Conservation (phyloP, 2,888 invertebrate genomes). For the Liodrosophila aerea region DNA sequence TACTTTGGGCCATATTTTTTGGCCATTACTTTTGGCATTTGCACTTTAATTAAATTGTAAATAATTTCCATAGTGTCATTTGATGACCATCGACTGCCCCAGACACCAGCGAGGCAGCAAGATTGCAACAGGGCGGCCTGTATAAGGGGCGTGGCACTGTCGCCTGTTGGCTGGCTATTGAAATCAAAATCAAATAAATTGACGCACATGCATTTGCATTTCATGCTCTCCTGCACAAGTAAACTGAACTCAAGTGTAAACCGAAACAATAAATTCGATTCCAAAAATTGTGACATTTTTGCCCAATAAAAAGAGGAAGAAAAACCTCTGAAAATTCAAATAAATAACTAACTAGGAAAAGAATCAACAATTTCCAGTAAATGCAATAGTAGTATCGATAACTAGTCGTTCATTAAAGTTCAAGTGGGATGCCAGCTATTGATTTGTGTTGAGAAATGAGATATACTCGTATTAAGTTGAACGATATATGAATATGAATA, state of each 20-base stretch:
- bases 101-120: not conserved
- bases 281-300: constrained; percentile 17
- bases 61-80: constrained; percentile 49
- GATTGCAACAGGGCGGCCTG: too few relatives aligned
- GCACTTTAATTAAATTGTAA: constrained; percentile 72
- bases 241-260: constrained; percentile 4
- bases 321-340: too few relatives aligned
- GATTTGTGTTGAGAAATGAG: too few relatives aligned
- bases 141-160: too few relatives aligned
- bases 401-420: too few relatives aligned
- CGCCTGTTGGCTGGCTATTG: constrained; percentile 25
- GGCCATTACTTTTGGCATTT: constrained; percentile 56
- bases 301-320: too few relatives aligned
- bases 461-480: too few relatives aligned
- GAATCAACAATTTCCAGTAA: too few relatives aligned
- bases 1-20: constrained; percentile 20
- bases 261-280: constrained; percentile 24
- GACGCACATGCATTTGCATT: constrained; percentile 44
- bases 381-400: too few relatives aligned
- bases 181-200: constrained; percentile 53
- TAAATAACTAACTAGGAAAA: too few relatives aligned
- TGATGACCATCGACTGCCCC: constrained; percentile 18
- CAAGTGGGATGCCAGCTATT: too few relatives aligned
- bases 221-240: constrained; percentile 33
- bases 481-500: too few relatives aligned